Evolutionary conservation across 2,797 vertebrate genomes (phyloP).

Genomic region (Schizothorax lantsangensis): DNA sequence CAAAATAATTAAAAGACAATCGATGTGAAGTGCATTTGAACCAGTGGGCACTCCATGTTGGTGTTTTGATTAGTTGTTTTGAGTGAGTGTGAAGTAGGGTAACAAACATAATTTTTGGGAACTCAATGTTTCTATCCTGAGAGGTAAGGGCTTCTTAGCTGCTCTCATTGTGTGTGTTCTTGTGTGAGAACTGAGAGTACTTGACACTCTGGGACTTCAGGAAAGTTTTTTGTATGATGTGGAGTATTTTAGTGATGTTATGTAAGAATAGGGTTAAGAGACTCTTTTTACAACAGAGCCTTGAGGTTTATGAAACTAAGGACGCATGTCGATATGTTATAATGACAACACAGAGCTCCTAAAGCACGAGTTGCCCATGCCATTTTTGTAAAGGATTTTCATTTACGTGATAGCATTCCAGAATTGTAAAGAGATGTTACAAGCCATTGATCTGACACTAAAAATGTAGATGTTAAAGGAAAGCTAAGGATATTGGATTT

Average conservation of each 20-base stretch:
- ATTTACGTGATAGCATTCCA: neutral
- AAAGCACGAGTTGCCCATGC: neutral
- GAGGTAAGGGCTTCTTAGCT: neutral
- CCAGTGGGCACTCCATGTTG: neutral
- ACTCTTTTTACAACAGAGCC: neutral
- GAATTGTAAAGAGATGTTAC: neutral
- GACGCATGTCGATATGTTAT: neutral
- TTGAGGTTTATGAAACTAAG: neutral
- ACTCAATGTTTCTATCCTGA: slow-evolving; percentile 17
- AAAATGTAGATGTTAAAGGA: neutral
- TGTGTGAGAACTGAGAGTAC: slow-evolving; percentile 1
- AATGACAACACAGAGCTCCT: neutral
- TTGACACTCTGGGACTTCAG: neutral
- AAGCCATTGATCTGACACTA: neutral
- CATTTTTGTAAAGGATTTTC: neutral
- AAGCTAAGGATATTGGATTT: neutral
- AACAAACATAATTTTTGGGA: neutral
- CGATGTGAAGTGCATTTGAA: slow-evolving; percentile 24
- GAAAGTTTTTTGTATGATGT: neutral
- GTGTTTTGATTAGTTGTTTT: slow-evolving; percentile 17
- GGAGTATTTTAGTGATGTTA: slow-evolving; percentile 2
- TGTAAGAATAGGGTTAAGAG: slow-evolving; percentile 7
- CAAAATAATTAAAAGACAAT: slow-evolving; percentile 34
- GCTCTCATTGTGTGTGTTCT: neutral
- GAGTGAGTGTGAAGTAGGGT: slow-evolving; percentile 7